These are phyloP conservation scores for Polypterus senegalus DNA, from an alignment of 2,113 vertebrate species.

Conservation along the genomic window DNA sequence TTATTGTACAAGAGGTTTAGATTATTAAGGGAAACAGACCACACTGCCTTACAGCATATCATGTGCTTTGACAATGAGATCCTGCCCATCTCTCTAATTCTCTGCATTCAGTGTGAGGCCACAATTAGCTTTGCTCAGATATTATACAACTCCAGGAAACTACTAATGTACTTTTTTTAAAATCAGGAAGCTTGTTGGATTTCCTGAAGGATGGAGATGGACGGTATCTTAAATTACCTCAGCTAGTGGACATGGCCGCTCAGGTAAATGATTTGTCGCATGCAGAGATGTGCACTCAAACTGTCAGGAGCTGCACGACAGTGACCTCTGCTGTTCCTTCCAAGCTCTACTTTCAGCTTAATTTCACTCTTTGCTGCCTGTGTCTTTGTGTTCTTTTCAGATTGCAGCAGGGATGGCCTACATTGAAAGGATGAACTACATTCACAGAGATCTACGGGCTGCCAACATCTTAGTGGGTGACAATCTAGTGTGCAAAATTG, in stretches of 20 bases:
- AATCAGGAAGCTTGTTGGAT: slow-evolving; percentile 82
- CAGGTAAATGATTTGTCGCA: slow-evolving; percentile 52
- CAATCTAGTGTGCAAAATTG: slow-evolving; percentile 87
- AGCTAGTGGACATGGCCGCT: slow-evolving; percentile 90
- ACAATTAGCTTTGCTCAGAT: no score
- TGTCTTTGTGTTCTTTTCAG: slow-evolving; percentile 30
- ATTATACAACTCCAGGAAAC: no score
- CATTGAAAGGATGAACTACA: slow-evolving; percentile 96
- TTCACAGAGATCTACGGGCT: slow-evolving; percentile 86
- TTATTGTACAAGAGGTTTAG: no score
- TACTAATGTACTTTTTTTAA: no score
- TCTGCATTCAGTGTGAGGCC: no score
- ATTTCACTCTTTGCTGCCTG: not conserved
- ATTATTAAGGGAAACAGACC: no score
- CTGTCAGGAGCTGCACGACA: rapidly evolving
- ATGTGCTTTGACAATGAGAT: no score
- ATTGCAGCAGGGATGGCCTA: slow-evolving; percentile 91
- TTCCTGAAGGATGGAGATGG: slow-evolving; percentile 79
- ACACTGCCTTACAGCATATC: no score
- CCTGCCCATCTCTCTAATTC: no score
- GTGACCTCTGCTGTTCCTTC: not conserved
- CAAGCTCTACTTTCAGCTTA: not conserved
- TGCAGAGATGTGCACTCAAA: not conserved
- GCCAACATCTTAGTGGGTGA: slow-evolving; percentile 95
- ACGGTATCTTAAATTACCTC: slow-evolving; percentile 67